Base-by-base conservation (phyloP, 2,888 invertebrate species). In the Caenorhabditis plicata region DNA sequence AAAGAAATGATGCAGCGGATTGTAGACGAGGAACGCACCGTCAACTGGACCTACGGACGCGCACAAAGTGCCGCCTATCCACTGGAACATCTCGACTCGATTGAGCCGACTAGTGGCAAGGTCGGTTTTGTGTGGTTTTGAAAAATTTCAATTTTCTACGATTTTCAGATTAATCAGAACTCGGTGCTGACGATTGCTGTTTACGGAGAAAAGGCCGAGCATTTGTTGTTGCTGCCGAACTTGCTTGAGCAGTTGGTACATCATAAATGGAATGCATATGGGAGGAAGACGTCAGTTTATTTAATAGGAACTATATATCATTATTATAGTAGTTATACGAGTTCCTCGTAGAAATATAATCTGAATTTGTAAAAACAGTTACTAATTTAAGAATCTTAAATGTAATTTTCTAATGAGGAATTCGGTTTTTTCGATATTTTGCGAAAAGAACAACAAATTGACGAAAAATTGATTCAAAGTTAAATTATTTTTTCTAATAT, bases 11-110 rank as follows among this genome's bases (percentile, higher is more conserved):
- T 96, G 83, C 92, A 94, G 81, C 93, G 95, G 79, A 94, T 96
- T 65, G 85, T 96, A 79, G 93, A 94, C 83, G 89, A 94, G 60
- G 93, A 94, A 81, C 84, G 95, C 29, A 92, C 94, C 84, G 92
- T 95, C 68, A 93, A 93, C 82, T 96, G 96, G 96, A 92, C 93
- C 81, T 89, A 92, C 68, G 92, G 92, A 81, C 83, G 82, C 64
- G 91, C 96, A 4, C 93, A 93, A 0, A 96, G 94, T 82, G 94
- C 95, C 0, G 95, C 94, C 0, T 96, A 96, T 83, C 95, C 96
- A 0, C 83, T 96, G 40, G 71, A 74, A 39, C 73, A 91, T 83
- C 89, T 95, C 25, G 96, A 98, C 80, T 95, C 95, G 0, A 95
- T 96, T 61, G 91, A 93, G 77, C 88, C 88, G 2, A 87, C 88